Conservation (phyloP, 2,113 vertebrate genomes). For the Pelusios castaneus region DNA sequence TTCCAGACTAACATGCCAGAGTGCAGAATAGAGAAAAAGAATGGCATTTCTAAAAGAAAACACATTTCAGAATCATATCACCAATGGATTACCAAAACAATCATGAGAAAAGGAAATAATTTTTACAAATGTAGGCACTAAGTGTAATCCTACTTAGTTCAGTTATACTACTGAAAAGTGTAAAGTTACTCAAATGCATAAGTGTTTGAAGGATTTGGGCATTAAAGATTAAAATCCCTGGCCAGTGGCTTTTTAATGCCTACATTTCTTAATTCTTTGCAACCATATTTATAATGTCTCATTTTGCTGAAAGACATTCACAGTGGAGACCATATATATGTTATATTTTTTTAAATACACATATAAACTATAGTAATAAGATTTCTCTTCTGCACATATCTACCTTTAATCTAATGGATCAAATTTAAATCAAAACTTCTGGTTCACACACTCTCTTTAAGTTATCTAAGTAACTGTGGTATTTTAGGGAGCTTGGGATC, state of each 20-base stretch:
- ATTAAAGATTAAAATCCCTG: background rate
- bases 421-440: background rate
- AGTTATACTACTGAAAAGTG: background rate
- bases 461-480: background rate
- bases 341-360: background rate
- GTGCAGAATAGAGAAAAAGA: background rate
- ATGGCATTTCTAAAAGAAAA: slow-evolving; percentile 5
- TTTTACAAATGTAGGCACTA: background rate
- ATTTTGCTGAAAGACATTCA: background rate
- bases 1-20: background rate
- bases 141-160: background rate
- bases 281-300: background rate
- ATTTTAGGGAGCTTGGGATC: background rate
- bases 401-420: background rate
- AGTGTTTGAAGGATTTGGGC: background rate
- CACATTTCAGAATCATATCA: background rate
- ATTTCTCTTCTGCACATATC: background rate
- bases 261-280: background rate
- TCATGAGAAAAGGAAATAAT: background rate
- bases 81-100: background rate
- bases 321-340: background rate
- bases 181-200: background rate
- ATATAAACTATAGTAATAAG: background rate
- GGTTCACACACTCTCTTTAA: background rate
- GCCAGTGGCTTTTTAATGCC: background rate